These are phyloP conservation scores for Pachydiplax longipennis DNA, from an alignment of 2,888 invertebrate genomes.

Conservation along the genomic window DNA sequence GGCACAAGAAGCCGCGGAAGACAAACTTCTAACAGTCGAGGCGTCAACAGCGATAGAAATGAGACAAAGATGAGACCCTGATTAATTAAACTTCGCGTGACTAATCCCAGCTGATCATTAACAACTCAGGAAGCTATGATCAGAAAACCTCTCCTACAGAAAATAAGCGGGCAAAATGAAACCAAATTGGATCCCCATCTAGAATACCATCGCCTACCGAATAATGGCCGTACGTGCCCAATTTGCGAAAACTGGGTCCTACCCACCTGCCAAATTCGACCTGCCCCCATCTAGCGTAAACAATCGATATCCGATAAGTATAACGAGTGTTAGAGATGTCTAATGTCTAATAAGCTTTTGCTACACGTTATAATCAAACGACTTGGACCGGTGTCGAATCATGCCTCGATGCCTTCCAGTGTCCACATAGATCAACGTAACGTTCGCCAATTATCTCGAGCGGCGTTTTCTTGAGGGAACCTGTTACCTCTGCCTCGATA, in stretches of 20 bases:
- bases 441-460: not conserved
- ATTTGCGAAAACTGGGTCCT: not conserved
- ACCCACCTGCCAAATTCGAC: not conserved
- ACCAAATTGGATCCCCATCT: not conserved
- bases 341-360: not conserved
- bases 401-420: not conserved
- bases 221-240: not conserved
- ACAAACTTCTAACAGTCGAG: too few species aligned
- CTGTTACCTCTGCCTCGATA: not conserved
- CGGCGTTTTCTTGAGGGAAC: not conserved
- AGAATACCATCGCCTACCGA: not conserved
- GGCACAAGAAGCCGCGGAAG: too few species aligned
- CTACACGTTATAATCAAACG: not conserved
- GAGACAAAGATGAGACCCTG: constrained; percentile 3
- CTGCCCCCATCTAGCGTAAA: not conserved
- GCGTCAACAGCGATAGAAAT: too few species aligned
- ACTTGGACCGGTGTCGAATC: not conserved
- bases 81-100: not conserved
- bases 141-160: not conserved
- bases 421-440: not conserved
- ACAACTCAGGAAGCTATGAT: not conserved
- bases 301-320: not conserved
- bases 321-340: not conserved
- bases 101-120: not conserved
- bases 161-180: not conserved